Evolutionary conservation across 2,797 vertebrate genomes (phyloP).

Genomic region (Scolopax bukidnonensis): DNA sequence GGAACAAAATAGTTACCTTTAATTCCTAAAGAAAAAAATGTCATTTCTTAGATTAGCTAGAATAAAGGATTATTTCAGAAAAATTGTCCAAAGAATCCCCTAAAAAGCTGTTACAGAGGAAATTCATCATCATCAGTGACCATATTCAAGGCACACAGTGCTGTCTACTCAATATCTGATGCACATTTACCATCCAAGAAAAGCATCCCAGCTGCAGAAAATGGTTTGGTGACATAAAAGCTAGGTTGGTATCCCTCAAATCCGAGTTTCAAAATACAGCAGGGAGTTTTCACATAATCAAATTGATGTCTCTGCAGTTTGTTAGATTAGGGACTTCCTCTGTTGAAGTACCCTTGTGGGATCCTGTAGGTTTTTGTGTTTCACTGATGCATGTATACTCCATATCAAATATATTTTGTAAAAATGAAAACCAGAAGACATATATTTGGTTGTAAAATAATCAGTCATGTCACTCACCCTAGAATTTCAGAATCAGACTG

Average conservation of each 20-base stretch:
- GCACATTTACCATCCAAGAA: background rate
- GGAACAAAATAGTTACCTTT: background rate
- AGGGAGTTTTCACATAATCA: slow-evolving; percentile 12
- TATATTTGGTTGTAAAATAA: background rate
- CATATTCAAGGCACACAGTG: background rate
- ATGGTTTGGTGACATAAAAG: background rate
- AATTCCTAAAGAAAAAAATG: background rate
- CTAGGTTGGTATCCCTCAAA: background rate
- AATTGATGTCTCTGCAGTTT: background rate
- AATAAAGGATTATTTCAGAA: background rate
- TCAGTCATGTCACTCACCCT: background rate
- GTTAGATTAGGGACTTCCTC: background rate
- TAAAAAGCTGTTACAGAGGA: background rate
- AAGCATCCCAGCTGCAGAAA: background rate
- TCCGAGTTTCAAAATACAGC: background rate
- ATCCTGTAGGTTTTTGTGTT: background rate
- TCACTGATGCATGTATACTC: background rate
- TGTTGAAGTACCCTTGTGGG: background rate
- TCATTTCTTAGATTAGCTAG: background rate
- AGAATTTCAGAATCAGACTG: background rate
- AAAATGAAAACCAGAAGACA: background rate
- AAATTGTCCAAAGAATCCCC: background rate
- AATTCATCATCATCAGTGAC: background rate
- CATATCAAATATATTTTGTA: background rate
- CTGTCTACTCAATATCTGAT: background rate